A percentile compares a stretch with the other conserved stretches of the same genome.
Evolutionary conservation across 1,140 invertebrate genomes (phyloP).

Genomic region (Drosophila navojoa): DNA sequence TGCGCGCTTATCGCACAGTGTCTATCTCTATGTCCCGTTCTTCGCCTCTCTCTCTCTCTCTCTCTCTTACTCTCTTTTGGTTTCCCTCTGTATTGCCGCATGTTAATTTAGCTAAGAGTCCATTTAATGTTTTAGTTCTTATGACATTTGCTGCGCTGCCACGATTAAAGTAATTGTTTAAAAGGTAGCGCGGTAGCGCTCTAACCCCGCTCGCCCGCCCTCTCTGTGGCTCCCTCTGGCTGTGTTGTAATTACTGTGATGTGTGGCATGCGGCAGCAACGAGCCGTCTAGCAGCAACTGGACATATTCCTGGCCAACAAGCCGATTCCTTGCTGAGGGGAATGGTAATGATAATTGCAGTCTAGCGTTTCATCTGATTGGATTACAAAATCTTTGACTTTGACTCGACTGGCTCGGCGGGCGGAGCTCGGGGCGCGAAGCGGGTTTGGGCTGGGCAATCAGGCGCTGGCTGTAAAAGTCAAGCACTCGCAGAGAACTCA

Average conservation of each 20-base stretch:
- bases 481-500: conserved; percentile 28
- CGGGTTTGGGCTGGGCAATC: neutral
- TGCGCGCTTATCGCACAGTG: conserved; percentile 11
- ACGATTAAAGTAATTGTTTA: conserved; percentile 75
- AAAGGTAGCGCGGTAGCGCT: conserved; percentile 24
- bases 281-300: conserved; percentile 18
- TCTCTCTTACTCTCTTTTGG: neutral
- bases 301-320: neutral
- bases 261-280: conserved; percentile 60
- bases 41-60: neutral
- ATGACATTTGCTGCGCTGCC: conserved; percentile 42
- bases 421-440: neutral
- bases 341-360: conserved; percentile 15
- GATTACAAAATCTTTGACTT: conserved; percentile 14
- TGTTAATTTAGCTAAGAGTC: conserved; percentile 81
- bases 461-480: conserved; percentile 36
- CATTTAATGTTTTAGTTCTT: conserved; percentile 75
- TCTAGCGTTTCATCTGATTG: neutral
- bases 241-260: conserved; percentile 67
- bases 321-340: neutral
- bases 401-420: neutral
- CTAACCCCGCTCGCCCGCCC: neutral
- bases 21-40: neutral
- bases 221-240: conserved; percentile 8
- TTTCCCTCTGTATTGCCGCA: neutral